Evolutionary conservation across 2,113 vertebrate species (phyloP), one percentile per base, ranked within the genome.

Genomic region (Todiramphus chloris): DNA sequence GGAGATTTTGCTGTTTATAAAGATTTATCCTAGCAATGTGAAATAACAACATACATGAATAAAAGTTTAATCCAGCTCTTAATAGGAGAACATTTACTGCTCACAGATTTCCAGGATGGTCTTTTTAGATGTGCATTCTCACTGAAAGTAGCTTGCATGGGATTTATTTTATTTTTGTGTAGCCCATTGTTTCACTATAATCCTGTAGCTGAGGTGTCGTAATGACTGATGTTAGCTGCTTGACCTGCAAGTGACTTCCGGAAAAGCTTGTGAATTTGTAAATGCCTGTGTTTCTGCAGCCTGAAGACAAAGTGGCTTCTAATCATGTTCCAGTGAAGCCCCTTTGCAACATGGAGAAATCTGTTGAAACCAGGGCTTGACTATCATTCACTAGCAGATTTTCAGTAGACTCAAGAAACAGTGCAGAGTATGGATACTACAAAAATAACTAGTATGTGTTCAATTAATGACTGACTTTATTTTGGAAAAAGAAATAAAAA

Each of bases 301-400:
- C 88, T 63, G 35, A 87, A 92, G 41, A 64, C 31, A 85, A 97
- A 92, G 41, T 73, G 55, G n/a, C 72, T 93, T 93, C 87, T 86
- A 83, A 37, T 83, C 10, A 30, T 27, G 35, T 9, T 5, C 5
- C 19, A 68, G 28, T 81, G 19, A 70, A 87, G 18, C 59, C 89
- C 24, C 28, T 59, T 55, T 79, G 37, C 35, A 89, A 39, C 51
- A 62, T 5, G 33, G 37, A 90, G 16, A n/a, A 92, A 90, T 85
- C 5, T 70, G 11, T 2, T 60, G 88, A 91, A 74, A 48, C 7
- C 16, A 64, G 58, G 11, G 12, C 33, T 21, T 60, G 33, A 81
- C 25, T 84, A 64, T 89, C 75, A 87, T 72, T 91, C 73, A 31
- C 77, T 68, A 60, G 28, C 50, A 86, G 53, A 50, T 76, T 86